A percentile compares a stretch with the other conserved stretches of the same genome.
Conservation (phyloP, 2,797 vertebrate species). For the Notamacropus eugenii region DNA sequence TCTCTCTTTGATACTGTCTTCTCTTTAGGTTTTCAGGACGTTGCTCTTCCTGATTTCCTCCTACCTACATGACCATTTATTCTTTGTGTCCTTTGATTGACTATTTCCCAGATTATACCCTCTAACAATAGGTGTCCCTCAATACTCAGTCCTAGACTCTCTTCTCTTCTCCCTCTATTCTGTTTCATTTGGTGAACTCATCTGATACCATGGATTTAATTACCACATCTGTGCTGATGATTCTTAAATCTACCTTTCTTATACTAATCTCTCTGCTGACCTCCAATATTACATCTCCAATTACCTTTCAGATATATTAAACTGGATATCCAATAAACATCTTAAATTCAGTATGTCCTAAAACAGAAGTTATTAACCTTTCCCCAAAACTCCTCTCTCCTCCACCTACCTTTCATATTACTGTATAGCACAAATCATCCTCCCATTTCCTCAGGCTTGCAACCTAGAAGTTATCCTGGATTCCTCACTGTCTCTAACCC, state of each 20-base stretch:
- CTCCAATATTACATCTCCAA: not conserved
- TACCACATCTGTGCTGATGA: not conserved
- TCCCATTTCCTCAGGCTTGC: not conserved
- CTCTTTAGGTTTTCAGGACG: not conserved
- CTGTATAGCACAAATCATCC: not conserved
- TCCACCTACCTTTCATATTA: not conserved
- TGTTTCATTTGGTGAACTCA: not conserved
- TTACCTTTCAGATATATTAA: not conserved
- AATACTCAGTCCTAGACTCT: too few relatives aligned
- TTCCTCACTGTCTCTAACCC: not conserved
- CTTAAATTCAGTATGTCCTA: not conserved
- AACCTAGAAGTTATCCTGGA: too few relatives aligned
- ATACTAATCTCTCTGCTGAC: not conserved
- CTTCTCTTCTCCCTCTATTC: not conserved
- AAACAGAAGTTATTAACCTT: not conserved
- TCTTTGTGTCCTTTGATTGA: not conserved
- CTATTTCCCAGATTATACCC: too few relatives aligned
- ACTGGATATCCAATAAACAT: not conserved
- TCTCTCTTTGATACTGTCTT: not conserved
- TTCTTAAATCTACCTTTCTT: not conserved
- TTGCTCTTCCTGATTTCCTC: not conserved
- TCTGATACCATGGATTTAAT: not conserved
- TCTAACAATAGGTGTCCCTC: too few relatives aligned
- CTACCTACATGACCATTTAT: too few relatives aligned
- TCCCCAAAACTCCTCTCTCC: not conserved